A percentile compares a stretch with the other conserved stretches of the same genome.
Conservation (phyloP, 2,797 vertebrate genomes). For the Falco berigora region DNA sequence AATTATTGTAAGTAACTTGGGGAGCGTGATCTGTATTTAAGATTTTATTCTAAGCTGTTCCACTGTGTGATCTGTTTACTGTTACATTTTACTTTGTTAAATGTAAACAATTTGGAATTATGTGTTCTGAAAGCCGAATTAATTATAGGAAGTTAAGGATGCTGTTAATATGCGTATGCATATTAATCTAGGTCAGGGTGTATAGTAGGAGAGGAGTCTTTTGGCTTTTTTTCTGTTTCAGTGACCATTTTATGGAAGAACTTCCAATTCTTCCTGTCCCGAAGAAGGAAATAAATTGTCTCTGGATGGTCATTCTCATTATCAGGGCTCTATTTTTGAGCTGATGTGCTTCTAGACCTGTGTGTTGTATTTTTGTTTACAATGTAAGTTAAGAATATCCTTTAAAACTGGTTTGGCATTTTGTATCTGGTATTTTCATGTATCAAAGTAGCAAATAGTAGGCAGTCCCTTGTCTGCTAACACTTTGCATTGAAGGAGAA, state of each 20-base stretch:
- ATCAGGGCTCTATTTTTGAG: not conserved
- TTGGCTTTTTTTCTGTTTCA: not conserved
- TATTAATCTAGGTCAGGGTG: not conserved
- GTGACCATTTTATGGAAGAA: not conserved
- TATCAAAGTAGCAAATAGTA: not conserved
- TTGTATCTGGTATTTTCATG: not conserved
- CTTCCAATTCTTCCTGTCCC: not conserved
- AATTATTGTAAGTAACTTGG: not conserved
- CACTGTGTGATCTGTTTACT: not conserved
- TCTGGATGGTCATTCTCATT: not conserved
- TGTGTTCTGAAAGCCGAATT: not conserved
- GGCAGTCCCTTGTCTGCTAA: not conserved
- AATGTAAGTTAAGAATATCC: not conserved
- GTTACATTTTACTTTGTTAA: not conserved
- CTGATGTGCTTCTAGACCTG: rapidly evolving
- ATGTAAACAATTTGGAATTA: not conserved
- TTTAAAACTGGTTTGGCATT: not conserved
- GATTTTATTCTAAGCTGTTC: not conserved
- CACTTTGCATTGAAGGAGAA: not conserved
- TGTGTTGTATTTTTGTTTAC: not conserved
- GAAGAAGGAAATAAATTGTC: not conserved
- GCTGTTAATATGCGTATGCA: not conserved
- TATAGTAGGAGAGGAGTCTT: not conserved
- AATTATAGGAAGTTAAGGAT: not conserved
- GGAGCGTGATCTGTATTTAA: not conserved